These are phyloP conservation scores for Apamea monoglypha DNA, from an alignment of 2,888 invertebrate genomes.

Conservation along the genomic window DNA sequence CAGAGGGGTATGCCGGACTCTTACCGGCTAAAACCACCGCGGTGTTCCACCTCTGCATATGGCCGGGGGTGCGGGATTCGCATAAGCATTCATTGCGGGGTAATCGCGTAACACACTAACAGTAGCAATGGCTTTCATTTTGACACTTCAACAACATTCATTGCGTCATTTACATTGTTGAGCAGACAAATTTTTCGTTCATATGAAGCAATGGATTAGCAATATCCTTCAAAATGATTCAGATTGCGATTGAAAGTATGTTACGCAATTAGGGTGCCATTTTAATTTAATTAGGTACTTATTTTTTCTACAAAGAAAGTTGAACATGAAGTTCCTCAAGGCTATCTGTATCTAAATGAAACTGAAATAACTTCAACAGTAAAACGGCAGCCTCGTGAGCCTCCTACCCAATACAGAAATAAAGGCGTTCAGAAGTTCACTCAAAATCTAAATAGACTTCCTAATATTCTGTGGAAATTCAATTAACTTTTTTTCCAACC, in stretches of 20 bases:
- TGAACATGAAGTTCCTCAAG: neutral
- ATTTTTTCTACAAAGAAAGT: neutral
- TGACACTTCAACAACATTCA: neutral
- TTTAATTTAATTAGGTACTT: neutral
- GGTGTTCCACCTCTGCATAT: too few relatives aligned
- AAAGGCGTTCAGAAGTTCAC: slow-evolving; percentile 43
- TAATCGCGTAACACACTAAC: too few relatives aligned
- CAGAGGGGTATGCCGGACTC: too few relatives aligned
- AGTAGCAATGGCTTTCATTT: neutral
- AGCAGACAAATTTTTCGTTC: neutral
- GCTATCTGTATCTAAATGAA: slow-evolving; percentile 2
- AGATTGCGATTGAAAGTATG: neutral
- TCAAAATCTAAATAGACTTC: slow-evolving; percentile 65
- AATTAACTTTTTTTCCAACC: slow-evolving; percentile 69
- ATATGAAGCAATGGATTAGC: neutral
- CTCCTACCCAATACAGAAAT: slow-evolving; percentile 31
- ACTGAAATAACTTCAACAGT: neutral
- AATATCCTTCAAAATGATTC: neutral
- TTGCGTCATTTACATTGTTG: neutral
- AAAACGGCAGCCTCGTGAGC: slow-evolving; percentile 30
- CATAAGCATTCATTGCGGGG: too few relatives aligned
- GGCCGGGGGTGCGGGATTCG: too few relatives aligned
- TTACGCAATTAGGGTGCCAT: neutral
- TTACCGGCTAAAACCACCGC: too few relatives aligned
- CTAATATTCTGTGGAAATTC: slow-evolving; percentile 70